Base-by-base conservation (phyloP, 2,797 vertebrate genomes). In the Momotus momota region DNA sequence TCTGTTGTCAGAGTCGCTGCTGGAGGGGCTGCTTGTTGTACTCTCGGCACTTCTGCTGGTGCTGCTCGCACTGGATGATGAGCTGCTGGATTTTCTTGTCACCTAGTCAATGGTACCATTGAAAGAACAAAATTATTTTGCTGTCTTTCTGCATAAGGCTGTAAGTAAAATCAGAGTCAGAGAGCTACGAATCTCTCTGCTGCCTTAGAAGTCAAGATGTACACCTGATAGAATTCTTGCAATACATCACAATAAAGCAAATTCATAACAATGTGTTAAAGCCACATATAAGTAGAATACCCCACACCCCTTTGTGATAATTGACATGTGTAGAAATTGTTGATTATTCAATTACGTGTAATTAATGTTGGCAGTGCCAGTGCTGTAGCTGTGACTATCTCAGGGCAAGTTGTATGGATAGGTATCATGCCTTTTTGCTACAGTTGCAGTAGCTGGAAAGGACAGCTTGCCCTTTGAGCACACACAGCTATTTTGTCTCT, bases 21-120 rank as follows among this genome's bases (percentile, higher is more conserved):
- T 97, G 75, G 93, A 97, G 46, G 46, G 43, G 69, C 88, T 95
- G 69, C 88, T 95, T 0, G 33, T 79, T 51, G 83, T 18, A 51
- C 84, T 95, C 61, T 96, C 25, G 0, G 26, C 35, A 12, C 88
- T 96, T 43, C 46, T 35, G 10, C 94, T 94, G 33, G 31, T 0
- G 10, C 95, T 94, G 81, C 92, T 95, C 91, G 65, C 84, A 14
- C 90, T 95, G 79, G 94, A 96, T 0, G 87, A 95, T 3, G 94
- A 96, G 13, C 83, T 90, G 45, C 66, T 71, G 6, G 40, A 7
- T 94, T 95, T 96, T 88, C 74, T 74, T 83, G 61, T 75, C 40
- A 20, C 88, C 96, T 96, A 61, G 73, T 86, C 43, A 81, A 90
- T 12, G 22, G 45, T 38, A 86, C 21, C 73, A 93, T 54, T 46